phyloP scores from a whole-genome alignment of 2,113 vertebrate genomes.

The Dendropsophus ebraccatus region DNA sequence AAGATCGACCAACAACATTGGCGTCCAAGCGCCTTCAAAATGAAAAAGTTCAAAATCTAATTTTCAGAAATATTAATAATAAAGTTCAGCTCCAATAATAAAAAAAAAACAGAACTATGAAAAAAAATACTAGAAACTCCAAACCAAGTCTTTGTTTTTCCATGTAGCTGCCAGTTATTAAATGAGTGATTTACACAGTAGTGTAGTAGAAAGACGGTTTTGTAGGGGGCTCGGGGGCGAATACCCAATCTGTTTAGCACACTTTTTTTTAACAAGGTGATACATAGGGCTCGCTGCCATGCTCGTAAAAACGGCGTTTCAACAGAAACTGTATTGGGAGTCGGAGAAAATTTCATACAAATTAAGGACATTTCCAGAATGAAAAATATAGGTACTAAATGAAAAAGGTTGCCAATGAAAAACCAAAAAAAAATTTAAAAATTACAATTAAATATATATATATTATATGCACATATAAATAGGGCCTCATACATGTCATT shows the following conservation, averaged over 20 bases:
- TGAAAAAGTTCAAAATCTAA: too few relatives aligned
- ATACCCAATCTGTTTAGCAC: conserved; percentile 12
- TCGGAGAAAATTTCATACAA: background rate
- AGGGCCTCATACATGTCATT: background rate
- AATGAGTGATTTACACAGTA: conserved; percentile 11
- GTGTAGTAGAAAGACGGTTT: conserved; percentile 17
- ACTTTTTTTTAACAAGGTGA: conserved; percentile 36
- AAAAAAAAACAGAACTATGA: too few relatives aligned
- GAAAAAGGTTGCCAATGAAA: background rate
- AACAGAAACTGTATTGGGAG: background rate
- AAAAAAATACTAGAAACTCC: background rate
- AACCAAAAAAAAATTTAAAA: background rate
- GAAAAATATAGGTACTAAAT: too few relatives aligned
- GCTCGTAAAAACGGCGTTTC: background rate
- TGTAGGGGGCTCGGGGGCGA: background rate
- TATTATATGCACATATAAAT: background rate
- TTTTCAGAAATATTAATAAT: background rate
- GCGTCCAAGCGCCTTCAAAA: too few relatives aligned
- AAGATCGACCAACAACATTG: too few relatives aligned
- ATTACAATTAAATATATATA: background rate
- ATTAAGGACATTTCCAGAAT: background rate
- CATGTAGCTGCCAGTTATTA: background rate
- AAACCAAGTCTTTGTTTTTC: background rate
- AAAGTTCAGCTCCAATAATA: background rate
- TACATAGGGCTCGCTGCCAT: conserved; percentile 35